A percentile compares a stretch with the other conserved stretches of the same genome.
These are phyloP conservation scores for Netta rufina DNA, from an alignment of 2,797 vertebrate genomes.

Conservation along the genomic window DNA sequence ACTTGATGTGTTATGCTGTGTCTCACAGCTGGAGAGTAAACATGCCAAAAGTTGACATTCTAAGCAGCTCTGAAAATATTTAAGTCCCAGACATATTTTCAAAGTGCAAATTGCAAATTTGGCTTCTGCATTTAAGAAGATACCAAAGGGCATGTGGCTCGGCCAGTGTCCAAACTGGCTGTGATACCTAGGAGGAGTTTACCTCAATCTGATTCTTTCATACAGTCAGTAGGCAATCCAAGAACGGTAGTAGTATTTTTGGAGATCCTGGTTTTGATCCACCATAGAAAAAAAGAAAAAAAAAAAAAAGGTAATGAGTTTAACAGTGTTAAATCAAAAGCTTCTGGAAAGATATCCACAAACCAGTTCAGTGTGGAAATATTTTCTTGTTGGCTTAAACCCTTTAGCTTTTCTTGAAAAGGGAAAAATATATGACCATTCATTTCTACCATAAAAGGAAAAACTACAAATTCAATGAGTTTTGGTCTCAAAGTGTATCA, in stretches of 20 bases:
- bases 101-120: constrained; percentile 66
- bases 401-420: constrained; percentile 74
- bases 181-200: constrained; percentile 46
- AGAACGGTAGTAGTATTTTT: constrained; percentile 71
- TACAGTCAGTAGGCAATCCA: constrained; percentile 61
- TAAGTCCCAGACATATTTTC: constrained; percentile 68
- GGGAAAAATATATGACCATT: constrained; percentile 67
- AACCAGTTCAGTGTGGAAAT: constrained; percentile 76
- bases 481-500: constrained; percentile 27
- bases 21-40: constrained; percentile 70
- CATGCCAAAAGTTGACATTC: constrained; percentile 63
- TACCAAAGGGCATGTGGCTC: constrained; percentile 67
- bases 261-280: constrained; percentile 68
- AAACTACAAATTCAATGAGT: constrained; percentile 48
- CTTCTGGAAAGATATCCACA: constrained; percentile 73
- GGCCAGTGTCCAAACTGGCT: constrained; percentile 50
- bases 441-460: constrained; percentile 74
- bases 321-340: constrained; percentile 76
- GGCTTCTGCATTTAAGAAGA: constrained; percentile 51
- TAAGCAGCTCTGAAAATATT: constrained; percentile 68
- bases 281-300: constrained; percentile 59
- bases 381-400: constrained; percentile 76
- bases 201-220: constrained; percentile 61
- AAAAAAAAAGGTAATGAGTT: constrained; percentile 75
- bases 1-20: constrained; percentile 11